Percentiles rank a stretch among this genome's conserved stretches.
Evolutionary conservation across 2,797 vertebrate species (phyloP).

Genomic region (Agapornis canus): DNA sequence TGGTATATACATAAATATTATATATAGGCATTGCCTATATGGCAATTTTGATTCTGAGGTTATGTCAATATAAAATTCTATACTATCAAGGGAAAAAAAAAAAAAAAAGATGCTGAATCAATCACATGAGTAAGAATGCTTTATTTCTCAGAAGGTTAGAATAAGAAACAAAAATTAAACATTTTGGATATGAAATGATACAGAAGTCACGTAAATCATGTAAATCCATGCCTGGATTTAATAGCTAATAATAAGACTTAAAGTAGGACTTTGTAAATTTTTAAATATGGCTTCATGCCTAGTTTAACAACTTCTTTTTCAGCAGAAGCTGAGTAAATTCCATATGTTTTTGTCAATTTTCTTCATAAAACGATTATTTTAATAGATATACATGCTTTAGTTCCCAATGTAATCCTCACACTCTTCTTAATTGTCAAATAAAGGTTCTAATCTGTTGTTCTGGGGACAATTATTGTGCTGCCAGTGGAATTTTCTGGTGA

Average conservation of each 20-base stretch:
- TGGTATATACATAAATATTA: background rate
- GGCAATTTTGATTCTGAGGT: background rate
- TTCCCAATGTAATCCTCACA: background rate
- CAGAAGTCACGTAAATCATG: background rate
- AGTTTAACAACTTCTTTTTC: background rate
- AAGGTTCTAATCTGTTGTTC: background rate
- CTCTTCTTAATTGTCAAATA: background rate
- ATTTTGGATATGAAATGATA: background rate
- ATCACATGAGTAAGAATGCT: background rate
- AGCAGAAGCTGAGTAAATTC: background rate
- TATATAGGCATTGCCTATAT: background rate
- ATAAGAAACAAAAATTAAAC: background rate
- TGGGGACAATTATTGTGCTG: background rate
- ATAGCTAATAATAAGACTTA: conserved; percentile 5
- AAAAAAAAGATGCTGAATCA: background rate
- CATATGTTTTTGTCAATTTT: background rate
- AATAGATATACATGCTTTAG: background rate
- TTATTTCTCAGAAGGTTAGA: background rate
- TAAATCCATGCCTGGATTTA: background rate
- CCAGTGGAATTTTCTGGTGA: background rate
- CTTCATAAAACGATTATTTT: conserved; percentile 14
- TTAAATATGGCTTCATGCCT: conserved; percentile 9
- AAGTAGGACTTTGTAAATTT: background rate
- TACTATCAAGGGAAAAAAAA: background rate
- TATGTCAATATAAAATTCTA: background rate